Evolutionary conservation across 2,888 invertebrate genomes (phyloP), one percentile per base, ranked within the genome.

Genomic region (Epirrita christyi): DNA sequence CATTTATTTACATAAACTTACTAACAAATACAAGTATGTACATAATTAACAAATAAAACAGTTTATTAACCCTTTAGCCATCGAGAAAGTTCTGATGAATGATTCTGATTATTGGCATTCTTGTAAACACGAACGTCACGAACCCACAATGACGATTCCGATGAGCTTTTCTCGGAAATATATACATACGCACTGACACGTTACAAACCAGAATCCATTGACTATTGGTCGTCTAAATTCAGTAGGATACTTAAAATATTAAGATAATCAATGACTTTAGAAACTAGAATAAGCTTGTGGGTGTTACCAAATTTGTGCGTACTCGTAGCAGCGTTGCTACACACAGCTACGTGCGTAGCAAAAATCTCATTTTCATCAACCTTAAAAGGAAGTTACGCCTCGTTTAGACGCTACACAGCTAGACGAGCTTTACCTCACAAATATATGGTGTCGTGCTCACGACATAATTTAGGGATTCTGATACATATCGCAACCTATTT

Each of bases 391-490:
- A 7, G 9, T 5, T 32, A 21, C 21, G 21, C 21, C 21, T 21
- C 21, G 4, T 21, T n/a, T n/a, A n/a, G n/a, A n/a, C n/a, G n/a
- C n/a, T n/a, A n/a, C n/a, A n/a, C n/a, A n/a, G 32, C 8, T 9
- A 8, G 32, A 32, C 32, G 9, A 0, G 8, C 32, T 7, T 32
- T 32, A 32, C 32, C 32, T 32, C n/a, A n/a, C n/a, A n/a, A n/a
- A n/a, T n/a, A 6, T 9, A 32, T 32, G 32, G 8, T 32, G 8
- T 38, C 8, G 38, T 6, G 10, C 7, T 9, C 10, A 36, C 36
- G n/a, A 36, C 11, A 36, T 32, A 7, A 36, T 13, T 37, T 46
- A 51, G 9, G 38, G 57, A 44, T 58, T 48, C 48, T 48, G 48
- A 44, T 53, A 48, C 21, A 4, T 37, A n/a, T 47, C 41, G 9